These are phyloP conservation scores for Sphenodon punctatus DNA, from an alignment of 2,797 vertebrate genomes.

Conservation along the genomic window DNA sequence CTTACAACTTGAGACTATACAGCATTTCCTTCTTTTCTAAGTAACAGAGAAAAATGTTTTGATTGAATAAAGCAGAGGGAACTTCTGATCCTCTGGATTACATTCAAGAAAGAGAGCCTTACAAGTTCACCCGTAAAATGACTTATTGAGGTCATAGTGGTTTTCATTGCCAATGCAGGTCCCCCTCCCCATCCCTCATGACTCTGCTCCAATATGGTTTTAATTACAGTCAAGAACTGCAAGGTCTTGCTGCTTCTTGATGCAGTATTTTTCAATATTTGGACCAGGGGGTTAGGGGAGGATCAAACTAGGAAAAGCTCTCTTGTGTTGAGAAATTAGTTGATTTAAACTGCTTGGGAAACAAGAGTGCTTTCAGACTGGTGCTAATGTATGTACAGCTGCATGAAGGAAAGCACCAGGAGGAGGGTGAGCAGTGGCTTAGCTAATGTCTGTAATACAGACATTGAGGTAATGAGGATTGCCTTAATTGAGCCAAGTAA, in stretches of 20 bases:
- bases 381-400: background rate
- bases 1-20: conserved; percentile 5
- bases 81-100: conserved; percentile 53
- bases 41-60: conserved; percentile 39
- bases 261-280: conserved; percentile 32
- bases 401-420: background rate
- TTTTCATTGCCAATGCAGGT: conserved; percentile 54
- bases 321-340: conserved; percentile 16
- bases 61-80: conserved; percentile 29
- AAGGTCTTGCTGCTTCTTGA: conserved; percentile 36
- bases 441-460: background rate
- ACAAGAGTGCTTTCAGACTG: conserved; percentile 7
- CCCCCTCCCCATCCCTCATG: conserved; percentile 20
- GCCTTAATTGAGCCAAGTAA: background rate
- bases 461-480: background rate
- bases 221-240: conserved; percentile 51
- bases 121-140: conserved; percentile 66
- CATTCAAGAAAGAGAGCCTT: conserved; percentile 49
- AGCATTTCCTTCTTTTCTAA: conserved; percentile 45
- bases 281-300: too few relatives aligned
- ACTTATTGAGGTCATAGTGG: conserved; percentile 64
- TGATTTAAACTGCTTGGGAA: background rate
- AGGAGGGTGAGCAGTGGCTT: background rate
- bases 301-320: background rate
- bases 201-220: conserved; percentile 58